phyloP scores from a whole-genome alignment of 2,888 invertebrate species.

The Himalopsyche japonica region DNA sequence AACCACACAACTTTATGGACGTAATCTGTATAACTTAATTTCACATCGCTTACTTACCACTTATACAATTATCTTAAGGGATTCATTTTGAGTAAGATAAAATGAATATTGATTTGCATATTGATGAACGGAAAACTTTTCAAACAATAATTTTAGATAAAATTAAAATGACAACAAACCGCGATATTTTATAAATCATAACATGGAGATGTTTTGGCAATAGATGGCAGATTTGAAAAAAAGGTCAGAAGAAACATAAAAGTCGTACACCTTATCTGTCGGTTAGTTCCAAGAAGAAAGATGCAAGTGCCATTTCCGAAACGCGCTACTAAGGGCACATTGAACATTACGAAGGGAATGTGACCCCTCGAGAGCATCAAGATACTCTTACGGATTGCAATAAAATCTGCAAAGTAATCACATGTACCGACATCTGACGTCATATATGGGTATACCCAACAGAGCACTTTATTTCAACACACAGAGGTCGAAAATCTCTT shows the following conservation, averaged over 20 bases:
- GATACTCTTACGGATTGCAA: neutral
- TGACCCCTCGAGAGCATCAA: neutral
- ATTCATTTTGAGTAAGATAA: no score
- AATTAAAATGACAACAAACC: no score
- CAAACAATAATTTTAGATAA: no score
- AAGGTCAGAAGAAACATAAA: neutral
- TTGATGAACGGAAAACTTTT: no score
- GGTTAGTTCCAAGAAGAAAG: neutral
- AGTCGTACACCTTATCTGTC: neutral
- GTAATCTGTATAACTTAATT: no score
- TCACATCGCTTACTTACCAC: no score
- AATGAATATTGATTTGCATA: no score
- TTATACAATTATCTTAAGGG: no score
- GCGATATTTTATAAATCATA: no score
- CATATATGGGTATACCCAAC: neutral
- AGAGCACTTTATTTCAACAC: neutral
- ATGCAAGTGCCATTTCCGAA: neutral
- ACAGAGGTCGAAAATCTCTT: neutral
- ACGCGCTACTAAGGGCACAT: neutral
- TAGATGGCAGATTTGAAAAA: no score
- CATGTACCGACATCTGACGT: neutral
- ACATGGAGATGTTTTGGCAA: no score
- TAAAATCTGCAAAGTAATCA: conserved; percentile 13
- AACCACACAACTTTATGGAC: no score
- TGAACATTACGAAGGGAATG: neutral